Evolutionary conservation across 2,113 vertebrate genomes (phyloP), one percentile per base, ranked within the genome.

Genomic region (Tinamus guttatus): DNA sequence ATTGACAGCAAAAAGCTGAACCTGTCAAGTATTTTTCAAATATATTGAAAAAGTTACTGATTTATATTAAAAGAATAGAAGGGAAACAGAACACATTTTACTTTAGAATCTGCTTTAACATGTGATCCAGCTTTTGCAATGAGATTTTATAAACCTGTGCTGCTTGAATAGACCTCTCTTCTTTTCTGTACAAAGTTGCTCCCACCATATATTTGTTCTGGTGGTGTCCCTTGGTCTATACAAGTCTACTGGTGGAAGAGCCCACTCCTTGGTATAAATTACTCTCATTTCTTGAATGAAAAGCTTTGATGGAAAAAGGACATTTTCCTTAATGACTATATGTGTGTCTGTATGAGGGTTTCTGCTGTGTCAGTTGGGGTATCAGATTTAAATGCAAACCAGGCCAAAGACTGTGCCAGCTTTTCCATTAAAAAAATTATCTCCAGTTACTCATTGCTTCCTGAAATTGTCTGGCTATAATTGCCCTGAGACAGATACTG

Each of bases 371-470:
- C 94, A 93, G 67, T 85, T 62, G 81, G 19, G 47, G 85, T 67
- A 86, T 64, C 40, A 56, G 20, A 75, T 87, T 90, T 84, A 84
- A 92, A 81, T 47, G 41, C 28, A 87, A 38, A 90, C 15, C 17
- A 89, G 81, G 34, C 1, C 38, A 81, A 89, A 70, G 36, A 73
- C 22, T 62, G 7, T 4, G 34, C 74, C 86, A 95, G 30, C 28
- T 87, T 76, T 93, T 81, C 56, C 85, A 96, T 94, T 90, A 14
- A 63, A 93, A 95, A 79, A 34, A 88, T 65, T 67, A 74, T 51
- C 41, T 88, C 1, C 0, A 40, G 47, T 93, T 93, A 88, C 34
- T 89, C 4, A 28, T 30, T 92, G 7, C 62, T 91, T 91, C 59
- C 83, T 90, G 70, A 96, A 89, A 91, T 81, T 84, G 5, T 64